Evolutionary conservation across 2,113 vertebrate species (phyloP).

Genomic region (Ceuthmochares aereus): DNA sequence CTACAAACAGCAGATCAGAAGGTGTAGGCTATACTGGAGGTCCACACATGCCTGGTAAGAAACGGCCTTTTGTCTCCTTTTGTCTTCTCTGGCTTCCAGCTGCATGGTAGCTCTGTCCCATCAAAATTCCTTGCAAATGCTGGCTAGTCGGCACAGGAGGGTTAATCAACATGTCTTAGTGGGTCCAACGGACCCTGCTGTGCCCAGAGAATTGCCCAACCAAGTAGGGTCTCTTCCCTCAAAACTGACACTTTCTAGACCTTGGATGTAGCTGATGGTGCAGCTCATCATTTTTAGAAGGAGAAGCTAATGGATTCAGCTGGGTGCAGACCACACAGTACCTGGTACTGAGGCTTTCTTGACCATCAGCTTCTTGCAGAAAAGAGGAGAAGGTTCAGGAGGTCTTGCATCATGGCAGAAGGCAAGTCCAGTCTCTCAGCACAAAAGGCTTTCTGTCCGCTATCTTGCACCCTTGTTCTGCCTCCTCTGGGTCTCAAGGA

Average conservation of each 20-base stretch:
- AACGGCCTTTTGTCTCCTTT: neutral
- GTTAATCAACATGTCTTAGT: neutral
- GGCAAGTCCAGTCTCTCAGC: neutral
- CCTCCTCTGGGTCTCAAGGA: neutral
- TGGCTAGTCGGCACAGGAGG: neutral
- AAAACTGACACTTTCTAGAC: neutral
- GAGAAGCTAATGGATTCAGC: neutral
- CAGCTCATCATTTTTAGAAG: neutral
- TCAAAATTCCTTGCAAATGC: neutral
- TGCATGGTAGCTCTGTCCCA: neutral
- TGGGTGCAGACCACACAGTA: rapidly evolving
- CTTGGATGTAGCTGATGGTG: neutral
- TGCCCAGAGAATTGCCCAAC: neutral
- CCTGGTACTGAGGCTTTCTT: neutral
- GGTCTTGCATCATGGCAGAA: neutral
- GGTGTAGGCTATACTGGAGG: neutral
- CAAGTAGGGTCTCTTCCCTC: neutral
- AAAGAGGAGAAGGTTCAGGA: neutral
- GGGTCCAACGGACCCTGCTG: neutral
- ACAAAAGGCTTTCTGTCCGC: neutral
- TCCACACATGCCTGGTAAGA: neutral
- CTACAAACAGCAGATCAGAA: neutral
- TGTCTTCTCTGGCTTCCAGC: neutral
- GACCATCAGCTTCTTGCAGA: neutral
- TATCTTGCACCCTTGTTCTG: neutral